Evolutionary conservation across 2,113 vertebrate genomes (phyloP).

Genomic region (Sander vitreus): DNA sequence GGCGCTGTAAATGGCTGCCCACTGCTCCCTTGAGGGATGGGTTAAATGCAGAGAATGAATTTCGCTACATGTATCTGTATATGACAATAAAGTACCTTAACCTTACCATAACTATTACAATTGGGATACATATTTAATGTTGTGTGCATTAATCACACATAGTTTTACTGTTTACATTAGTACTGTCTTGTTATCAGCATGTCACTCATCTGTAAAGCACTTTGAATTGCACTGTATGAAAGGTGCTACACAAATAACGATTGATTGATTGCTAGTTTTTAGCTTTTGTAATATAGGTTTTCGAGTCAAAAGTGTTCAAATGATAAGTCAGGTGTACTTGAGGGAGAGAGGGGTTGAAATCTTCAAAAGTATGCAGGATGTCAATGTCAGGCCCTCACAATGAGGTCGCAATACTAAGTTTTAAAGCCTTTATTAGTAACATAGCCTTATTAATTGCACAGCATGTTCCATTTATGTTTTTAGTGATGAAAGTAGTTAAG

Average conservation of each 20-base stretch:
- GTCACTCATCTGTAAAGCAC: too few relatives aligned
- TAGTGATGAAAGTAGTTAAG: background rate
- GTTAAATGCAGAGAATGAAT: too few relatives aligned
- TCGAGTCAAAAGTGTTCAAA: background rate
- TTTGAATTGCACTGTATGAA: too few relatives aligned
- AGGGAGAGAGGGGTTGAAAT: background rate
- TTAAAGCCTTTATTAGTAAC: background rate
- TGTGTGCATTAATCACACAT: too few relatives aligned
- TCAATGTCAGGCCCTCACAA: background rate
- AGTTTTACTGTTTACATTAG: too few relatives aligned
- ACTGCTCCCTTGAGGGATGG: too few relatives aligned
- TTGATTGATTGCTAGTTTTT: background rate
- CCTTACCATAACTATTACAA: too few relatives aligned
- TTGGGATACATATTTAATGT: too few relatives aligned
- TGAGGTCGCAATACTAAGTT: background rate
- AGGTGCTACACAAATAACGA: background rate
- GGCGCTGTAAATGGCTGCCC: too few relatives aligned
- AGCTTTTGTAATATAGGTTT: background rate
- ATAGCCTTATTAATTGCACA: background rate
- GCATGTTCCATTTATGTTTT: background rate
- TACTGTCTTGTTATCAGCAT: too few relatives aligned
- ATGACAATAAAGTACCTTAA: too few relatives aligned
- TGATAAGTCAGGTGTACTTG: background rate
- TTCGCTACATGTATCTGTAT: too few relatives aligned
- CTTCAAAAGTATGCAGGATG: background rate